phyloP scores from a whole-genome alignment of 2,113 vertebrate genomes.

The Mohoua ochrocephala region DNA sequence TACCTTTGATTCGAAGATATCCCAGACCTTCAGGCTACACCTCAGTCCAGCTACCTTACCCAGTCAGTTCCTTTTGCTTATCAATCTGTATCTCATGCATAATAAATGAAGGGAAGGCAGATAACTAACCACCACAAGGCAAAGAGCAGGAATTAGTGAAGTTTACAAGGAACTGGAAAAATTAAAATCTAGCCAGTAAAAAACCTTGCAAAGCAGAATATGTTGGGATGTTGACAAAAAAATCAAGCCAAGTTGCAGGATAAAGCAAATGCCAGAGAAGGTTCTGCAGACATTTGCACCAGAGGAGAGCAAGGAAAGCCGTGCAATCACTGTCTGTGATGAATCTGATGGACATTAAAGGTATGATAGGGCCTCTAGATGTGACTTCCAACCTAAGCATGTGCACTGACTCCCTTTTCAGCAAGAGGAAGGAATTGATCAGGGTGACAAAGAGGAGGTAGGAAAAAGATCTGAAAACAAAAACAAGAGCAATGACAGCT shows the following conservation, averaged over 20 bases:
- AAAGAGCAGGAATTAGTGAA: background rate
- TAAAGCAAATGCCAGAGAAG: background rate
- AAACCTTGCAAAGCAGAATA: background rate
- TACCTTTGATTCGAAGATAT: background rate
- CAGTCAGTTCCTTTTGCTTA: background rate
- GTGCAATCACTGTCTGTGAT: fast-evolving
- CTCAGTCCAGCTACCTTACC: background rate
- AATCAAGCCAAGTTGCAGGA: background rate
- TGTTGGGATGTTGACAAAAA: background rate
- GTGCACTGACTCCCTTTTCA: background rate
- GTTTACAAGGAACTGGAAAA: background rate
- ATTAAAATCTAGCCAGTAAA: background rate
- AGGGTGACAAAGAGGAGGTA: background rate
- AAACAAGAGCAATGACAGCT: background rate
- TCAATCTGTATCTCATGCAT: background rate
- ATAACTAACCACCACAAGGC: background rate
- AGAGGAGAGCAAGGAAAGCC: background rate
- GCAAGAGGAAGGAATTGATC: background rate
- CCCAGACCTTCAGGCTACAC: background rate
- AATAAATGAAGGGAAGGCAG: background rate
- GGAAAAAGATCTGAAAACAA: background rate
- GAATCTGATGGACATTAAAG: background rate
- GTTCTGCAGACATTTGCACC: background rate
- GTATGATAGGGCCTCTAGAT: background rate
- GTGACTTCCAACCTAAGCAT: background rate